Base-by-base conservation (phyloP, 2,113 vertebrate genomes). In the Semicossyphus pulcher region DNA sequence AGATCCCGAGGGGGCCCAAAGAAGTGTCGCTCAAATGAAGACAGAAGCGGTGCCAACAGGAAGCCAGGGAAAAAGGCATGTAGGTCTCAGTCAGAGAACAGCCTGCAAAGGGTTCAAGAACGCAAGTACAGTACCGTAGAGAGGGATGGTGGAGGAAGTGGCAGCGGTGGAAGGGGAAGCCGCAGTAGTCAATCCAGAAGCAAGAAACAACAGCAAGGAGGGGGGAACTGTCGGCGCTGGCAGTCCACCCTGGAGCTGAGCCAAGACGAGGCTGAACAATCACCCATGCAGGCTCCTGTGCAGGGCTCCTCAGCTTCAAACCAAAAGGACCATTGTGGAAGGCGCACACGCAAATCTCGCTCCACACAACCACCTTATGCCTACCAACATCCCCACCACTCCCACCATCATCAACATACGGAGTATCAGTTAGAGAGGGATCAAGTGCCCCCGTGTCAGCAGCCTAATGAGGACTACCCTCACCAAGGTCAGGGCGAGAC, bases 21-120 rank as follows among this genome's bases (percentile, higher is more conserved):
- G 83, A 94, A 94, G 9, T 94, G 94, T 45, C 94, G 94, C 72
- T 70, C 92, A 21, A 88, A 83, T 1, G 95, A 96, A 61, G 94
- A 87, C 48, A 86, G 10, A 73, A 42, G 53, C 42, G 68, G 64
- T 42, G 41, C 81, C 7, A 3, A 61, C 34, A 84, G 85, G 72
- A 94, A 93, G 61, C 76, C 90, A 4, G 93, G 93, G 0, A 92
- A 93, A 47, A 95, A 93, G 62, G 93, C 95, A 0, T 92, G 93
- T 47, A 92, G 95, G 29, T 95, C 95, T 0, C 94, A 96, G 81
- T 96, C 95, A 0, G 95, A 96, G 76, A 96, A 95, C 79, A 96
- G 95, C 76, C 88, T 96, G 15, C 81, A 93, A 78, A 92, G 93
- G 44, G 78, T 72, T 1, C 78, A 91, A 0, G 89, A 93, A 11